phyloP scores from a whole-genome alignment of 1,140 invertebrate genomes.

The Drosophila rhopaloa region DNA sequence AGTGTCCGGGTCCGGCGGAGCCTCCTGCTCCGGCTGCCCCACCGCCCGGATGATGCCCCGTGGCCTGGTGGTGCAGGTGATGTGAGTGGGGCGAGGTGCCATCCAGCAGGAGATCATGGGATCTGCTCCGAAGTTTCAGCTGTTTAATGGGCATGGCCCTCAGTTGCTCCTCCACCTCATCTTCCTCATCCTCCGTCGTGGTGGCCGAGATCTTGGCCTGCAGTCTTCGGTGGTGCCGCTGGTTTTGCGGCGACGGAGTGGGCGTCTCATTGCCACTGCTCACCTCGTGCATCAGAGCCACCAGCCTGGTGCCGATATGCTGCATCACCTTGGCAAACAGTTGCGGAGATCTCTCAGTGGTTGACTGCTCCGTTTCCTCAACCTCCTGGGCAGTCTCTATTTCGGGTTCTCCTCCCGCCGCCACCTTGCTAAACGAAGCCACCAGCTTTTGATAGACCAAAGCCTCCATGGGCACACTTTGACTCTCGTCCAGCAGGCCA shows the following conservation, averaged over 20 bases:
- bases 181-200: slow-evolving; percentile 91
- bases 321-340: slow-evolving; percentile 96
- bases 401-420: slow-evolving; percentile 79
- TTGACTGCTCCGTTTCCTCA: slow-evolving; percentile 47
- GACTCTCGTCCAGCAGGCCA: slow-evolving; percentile 86
- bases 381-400: slow-evolving; percentile 19
- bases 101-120: slow-evolving; percentile 90
- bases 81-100: slow-evolving; percentile 31
- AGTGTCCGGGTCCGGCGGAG: slow-evolving; percentile 14
- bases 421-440: slow-evolving; percentile 91
- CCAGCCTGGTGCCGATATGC: slow-evolving; percentile 94
- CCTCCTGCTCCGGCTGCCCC: slow-evolving; percentile 13
- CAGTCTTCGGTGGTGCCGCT: slow-evolving; percentile 81
- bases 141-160: slow-evolving; percentile 87
- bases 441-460: slow-evolving; percentile 94
- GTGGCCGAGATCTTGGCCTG: slow-evolving; percentile 88
- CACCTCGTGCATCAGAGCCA: slow-evolving; percentile 96
- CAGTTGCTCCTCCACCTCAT: slow-evolving; percentile 67
- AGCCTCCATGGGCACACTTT: slow-evolving; percentile 87
- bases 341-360: slow-evolving; percentile 90
- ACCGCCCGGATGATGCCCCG: slow-evolving; percentile 84
- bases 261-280: slow-evolving; percentile 88
- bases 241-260: slow-evolving; percentile 85
- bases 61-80: slow-evolving; percentile 66
- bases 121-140: slow-evolving; percentile 87